Evolutionary conservation across 2,797 vertebrate genomes (phyloP).

Genomic region (Acrocephalus scirpaceus): DNA sequence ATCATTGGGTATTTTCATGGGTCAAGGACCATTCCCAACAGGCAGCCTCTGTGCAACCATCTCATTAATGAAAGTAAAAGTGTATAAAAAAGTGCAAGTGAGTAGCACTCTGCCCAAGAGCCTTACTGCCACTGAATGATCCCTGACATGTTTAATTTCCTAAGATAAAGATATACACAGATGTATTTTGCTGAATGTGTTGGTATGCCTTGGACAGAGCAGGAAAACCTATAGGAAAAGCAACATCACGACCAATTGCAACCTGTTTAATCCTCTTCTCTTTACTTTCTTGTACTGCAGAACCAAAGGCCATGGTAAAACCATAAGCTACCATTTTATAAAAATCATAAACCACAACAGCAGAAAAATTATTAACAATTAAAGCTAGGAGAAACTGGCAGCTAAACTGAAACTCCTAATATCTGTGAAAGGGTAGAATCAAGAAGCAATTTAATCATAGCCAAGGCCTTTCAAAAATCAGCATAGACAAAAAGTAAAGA

Average conservation of each 20-base stretch:
- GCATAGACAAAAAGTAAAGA: slow-evolving; percentile 39
- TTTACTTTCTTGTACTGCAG: background rate
- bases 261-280: background rate
- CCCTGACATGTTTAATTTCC: background rate
- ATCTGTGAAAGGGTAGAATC: slow-evolving; percentile 5
- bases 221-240: background rate
- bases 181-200: background rate
- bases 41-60: background rate
- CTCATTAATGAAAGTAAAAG: background rate
- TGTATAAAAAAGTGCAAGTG: background rate
- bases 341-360: background rate
- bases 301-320: background rate
- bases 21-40: background rate
- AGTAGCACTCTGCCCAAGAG: background rate
- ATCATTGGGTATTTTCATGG: background rate
- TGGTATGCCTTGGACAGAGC: background rate
- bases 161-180: background rate
- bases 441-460: slow-evolving; percentile 19
- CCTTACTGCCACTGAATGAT: background rate
- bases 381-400: background rate
- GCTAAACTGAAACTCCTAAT: background rate
- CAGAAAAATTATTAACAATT: background rate
- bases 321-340: background rate
- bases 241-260: background rate
- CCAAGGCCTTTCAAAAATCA: slow-evolving; percentile 1